Evolutionary conservation across 2,797 vertebrate genomes (phyloP), one percentile per base, ranked within the genome.

Genomic region (Sitta carolinensis): DNA sequence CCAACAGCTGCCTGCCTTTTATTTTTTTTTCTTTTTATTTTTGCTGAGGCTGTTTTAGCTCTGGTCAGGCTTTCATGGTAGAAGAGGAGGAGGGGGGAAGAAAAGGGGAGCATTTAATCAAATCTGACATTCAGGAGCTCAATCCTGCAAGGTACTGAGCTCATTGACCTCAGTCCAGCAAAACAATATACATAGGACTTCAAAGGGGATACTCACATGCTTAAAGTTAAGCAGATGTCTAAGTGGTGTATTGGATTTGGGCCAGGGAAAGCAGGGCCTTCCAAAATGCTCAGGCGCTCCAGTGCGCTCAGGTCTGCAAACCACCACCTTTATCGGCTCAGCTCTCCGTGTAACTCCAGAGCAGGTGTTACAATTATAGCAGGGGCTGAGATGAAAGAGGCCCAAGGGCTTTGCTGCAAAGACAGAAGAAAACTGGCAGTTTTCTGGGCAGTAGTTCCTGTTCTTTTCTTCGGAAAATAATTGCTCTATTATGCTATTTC

Each of bases 221-320:
- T 96, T 97, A 96, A 97, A 93, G 91, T 96, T 96, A 96, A 96
- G 94, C 91, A 96, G 92, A 95, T 96, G 91, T 93, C 85, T 94
- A 96, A 95, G 94, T 96, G 92, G 82, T 91, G 59, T 38, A 73
- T 87, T 96, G 94, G 95, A 94, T 67, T 69, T 62, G 69, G 80
- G 94, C 96, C 92, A 96, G 94, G 47, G 89, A 88, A 92, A 93
- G 69, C 77, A 54, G 38, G 59, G 84, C 89, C 73, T 79, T 97
- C 89, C 96, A 93, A 92, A 93, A 92, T 78, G 64, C 82, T 27
- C 42, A 90, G 92, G 90, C 75, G 0, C 89, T 94, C 54, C 40
- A 9, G 42, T 2, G 0, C 1, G 25, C 85, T 87, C 84, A 79
- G 89, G 94, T 87, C 92, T 92, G 89, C 85, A 95, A 72, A 72